phyloP scores from a whole-genome alignment of 2,113 vertebrate species.

The Falcunculus frontatus region DNA sequence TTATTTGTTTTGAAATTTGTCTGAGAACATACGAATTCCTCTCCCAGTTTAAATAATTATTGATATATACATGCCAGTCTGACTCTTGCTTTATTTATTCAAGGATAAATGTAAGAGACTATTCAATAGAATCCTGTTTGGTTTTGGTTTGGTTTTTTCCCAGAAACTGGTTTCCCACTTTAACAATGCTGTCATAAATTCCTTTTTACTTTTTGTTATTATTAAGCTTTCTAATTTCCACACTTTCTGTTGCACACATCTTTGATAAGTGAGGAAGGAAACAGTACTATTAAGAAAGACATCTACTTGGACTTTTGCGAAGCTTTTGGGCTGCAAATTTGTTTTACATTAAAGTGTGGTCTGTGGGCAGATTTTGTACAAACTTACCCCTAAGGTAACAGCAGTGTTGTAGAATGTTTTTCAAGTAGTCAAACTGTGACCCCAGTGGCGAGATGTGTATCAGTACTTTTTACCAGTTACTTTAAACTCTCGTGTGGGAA shows the following conservation, averaged over 20 bases:
- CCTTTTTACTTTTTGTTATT: background rate
- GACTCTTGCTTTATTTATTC: background rate
- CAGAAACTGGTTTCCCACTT: background rate
- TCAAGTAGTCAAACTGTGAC: background rate
- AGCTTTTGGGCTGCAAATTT: background rate
- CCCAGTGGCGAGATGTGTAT: background rate
- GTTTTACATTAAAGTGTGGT: background rate
- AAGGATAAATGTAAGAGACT: background rate
- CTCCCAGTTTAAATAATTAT: background rate
- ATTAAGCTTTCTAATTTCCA: background rate
- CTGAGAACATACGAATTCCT: background rate
- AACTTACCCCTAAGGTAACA: background rate
- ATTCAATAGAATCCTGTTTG: background rate
- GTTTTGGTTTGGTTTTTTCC: background rate
- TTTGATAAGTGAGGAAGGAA: background rate
- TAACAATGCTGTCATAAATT: background rate
- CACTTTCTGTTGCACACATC: background rate
- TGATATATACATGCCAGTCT: background rate
- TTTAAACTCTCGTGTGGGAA: background rate
- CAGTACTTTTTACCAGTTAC: background rate
- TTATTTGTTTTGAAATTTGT: background rate
- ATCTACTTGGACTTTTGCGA: background rate
- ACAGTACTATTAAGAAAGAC: background rate
- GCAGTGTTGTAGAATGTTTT: background rate
- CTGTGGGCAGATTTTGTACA: background rate